Evolutionary conservation across 2,888 invertebrate genomes (phyloP).

Genomic region (Carabus problematicus): DNA sequence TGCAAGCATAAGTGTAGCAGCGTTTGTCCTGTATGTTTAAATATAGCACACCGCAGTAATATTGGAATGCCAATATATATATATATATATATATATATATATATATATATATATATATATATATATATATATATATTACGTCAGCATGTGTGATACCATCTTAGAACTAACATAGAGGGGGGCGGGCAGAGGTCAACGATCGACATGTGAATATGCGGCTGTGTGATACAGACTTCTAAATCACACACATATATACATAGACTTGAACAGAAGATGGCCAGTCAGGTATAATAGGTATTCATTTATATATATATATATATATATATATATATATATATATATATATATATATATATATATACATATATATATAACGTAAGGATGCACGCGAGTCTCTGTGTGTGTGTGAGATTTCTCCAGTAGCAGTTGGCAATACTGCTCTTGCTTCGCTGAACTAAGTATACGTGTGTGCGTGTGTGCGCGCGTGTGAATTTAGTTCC

Average conservation of each 20-base stretch:
- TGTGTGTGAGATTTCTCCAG: too few relatives aligned
- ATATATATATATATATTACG: too few relatives aligned
- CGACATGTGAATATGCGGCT: constrained; percentile 7
- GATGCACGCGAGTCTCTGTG: too few relatives aligned
- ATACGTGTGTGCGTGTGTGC: background rate
- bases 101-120: constrained; percentile 1
- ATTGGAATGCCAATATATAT: constrained; percentile 15
- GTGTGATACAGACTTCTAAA: constrained; percentile 20
- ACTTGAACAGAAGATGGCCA: too few relatives aligned
- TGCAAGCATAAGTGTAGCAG: background rate
- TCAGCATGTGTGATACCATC: too few relatives aligned
- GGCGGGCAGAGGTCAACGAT: constrained; percentile 21
- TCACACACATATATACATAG: background rate
- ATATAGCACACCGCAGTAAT: background rate
- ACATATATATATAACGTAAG: background rate
- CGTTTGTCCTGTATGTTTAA: background rate
- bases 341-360: background rate
- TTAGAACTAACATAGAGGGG: constrained; percentile 6
- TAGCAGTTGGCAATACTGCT: background rate
- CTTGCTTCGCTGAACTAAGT: background rate
- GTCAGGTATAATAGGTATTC: too few relatives aligned
- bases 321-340: background rate
- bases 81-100: background rate
- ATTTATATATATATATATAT: too few relatives aligned
- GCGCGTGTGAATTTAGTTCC: background rate